Conservation (phyloP, 2,888 invertebrate species). For the Gortyna flavago region DNA sequence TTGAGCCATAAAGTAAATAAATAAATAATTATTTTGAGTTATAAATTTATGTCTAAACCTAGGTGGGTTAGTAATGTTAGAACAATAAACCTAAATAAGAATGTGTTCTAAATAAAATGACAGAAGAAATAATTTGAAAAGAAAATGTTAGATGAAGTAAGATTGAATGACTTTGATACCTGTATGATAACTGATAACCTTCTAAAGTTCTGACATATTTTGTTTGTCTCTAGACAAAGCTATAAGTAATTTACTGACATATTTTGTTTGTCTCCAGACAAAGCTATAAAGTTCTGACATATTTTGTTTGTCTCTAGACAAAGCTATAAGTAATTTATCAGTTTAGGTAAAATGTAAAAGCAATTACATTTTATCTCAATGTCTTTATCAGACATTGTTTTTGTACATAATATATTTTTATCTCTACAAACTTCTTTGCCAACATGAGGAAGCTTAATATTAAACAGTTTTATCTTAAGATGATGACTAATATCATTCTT, state of each 20-base stretch:
- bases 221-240: slow-evolving; percentile 23
- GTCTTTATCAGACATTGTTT: slow-evolving; percentile 27
- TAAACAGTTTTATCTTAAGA: slow-evolving; percentile 10
- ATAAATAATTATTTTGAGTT: neutral
- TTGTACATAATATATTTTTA: slow-evolving; percentile 13
- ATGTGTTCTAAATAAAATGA: neutral
- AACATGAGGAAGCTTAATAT: neutral
- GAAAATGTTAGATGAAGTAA: neutral
- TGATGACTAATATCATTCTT: neutral
- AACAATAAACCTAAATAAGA: slow-evolving; percentile 17
- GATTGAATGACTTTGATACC: slow-evolving; percentile 6
- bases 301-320: slow-evolving; percentile 26
- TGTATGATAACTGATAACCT: slow-evolving; percentile 6
- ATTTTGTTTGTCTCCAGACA: no score
- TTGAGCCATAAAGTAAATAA: no score
- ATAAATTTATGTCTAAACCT: neutral
- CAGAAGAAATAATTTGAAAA: no score
- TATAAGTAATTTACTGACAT: no score
- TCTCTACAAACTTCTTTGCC: neutral
- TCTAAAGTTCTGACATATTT: slow-evolving; percentile 3
- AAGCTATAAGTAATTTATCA: slow-evolving; percentile 14
- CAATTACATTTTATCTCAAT: slow-evolving; percentile 47
- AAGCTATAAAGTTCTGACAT: neutral
- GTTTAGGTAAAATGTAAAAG: slow-evolving; percentile 45
- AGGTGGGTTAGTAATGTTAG: neutral